phyloP scores from a whole-genome alignment of 2,888 invertebrate genomes.

The Flexamia atlantica region DNA sequence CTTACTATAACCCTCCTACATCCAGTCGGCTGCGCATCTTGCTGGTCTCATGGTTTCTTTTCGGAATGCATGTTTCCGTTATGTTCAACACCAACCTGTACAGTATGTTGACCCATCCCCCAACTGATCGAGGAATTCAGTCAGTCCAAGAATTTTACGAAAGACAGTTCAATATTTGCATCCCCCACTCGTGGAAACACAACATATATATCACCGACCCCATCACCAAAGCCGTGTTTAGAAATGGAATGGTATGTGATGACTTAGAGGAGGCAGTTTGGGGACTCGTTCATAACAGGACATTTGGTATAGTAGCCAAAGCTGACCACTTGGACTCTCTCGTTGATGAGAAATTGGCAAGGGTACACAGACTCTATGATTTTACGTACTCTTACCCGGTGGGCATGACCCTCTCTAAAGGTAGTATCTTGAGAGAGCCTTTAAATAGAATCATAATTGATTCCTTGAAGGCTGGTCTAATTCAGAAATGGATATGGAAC shows the following conservation, averaged over 20 bases:
- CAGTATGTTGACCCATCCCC: slow-evolving; percentile 24
- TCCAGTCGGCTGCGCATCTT: not conserved
- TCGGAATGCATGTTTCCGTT: slow-evolving; percentile 3
- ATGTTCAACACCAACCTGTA: slow-evolving; percentile 22
- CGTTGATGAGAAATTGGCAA: not conserved
- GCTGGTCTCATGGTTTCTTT: slow-evolving; percentile 2
- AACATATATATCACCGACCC: not conserved
- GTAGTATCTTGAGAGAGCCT: slow-evolving; percentile 12
- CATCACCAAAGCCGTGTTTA: not conserved
- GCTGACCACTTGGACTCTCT: not conserved
- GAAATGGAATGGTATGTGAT: not conserved
- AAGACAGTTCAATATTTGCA: not conserved
- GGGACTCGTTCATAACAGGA: not conserved
- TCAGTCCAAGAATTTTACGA: not conserved
- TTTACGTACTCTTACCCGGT: not conserved
- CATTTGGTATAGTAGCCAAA: slow-evolving; percentile 10
- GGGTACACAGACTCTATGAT: not conserved
- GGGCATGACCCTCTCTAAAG: slow-evolving; percentile 4
- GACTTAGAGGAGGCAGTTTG: not conserved
- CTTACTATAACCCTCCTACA: not conserved
- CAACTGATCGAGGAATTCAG: not conserved
- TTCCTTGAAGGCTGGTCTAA: not conserved
- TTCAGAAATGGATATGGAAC: not conserved
- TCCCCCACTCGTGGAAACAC: not conserved
- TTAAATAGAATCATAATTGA: slow-evolving; percentile 4